Evolutionary conservation across 2,113 vertebrate genomes (phyloP).

Genomic region (Glaucomys volans): DNA sequence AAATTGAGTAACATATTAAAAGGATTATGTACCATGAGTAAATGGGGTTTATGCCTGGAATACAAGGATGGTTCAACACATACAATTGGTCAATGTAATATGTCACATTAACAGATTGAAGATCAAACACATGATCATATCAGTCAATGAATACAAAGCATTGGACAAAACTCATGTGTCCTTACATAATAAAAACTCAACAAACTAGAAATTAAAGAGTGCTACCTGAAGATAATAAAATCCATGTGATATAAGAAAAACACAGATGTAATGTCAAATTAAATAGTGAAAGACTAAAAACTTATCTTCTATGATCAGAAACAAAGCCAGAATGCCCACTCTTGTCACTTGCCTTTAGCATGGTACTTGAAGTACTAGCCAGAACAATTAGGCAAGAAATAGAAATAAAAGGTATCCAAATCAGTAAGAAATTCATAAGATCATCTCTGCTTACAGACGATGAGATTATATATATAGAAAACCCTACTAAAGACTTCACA

Average conservation of each 20-base stretch:
- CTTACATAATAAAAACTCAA: too few relatives aligned
- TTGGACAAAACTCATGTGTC: too few relatives aligned
- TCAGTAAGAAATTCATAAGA: not conserved
- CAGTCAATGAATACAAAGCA: too few relatives aligned
- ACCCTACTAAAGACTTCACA: not conserved
- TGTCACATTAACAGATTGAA: not conserved
- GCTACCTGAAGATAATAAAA: too few relatives aligned
- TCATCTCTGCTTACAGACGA: not conserved
- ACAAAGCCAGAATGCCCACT: not conserved
- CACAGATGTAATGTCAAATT: too few relatives aligned
- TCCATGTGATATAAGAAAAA: too few relatives aligned
- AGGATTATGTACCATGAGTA: not conserved
- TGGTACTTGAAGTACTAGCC: not conserved
- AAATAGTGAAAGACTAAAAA: too few relatives aligned
- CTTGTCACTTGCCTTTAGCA: not conserved
- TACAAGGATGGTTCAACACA: not conserved
- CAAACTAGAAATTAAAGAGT: too few relatives aligned
- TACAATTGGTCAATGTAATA: not conserved
- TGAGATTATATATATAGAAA: not conserved
- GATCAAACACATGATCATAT: not conserved
- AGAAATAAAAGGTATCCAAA: not conserved
- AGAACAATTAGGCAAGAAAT: conserved; percentile 19
- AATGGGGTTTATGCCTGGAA: conserved; percentile 18
- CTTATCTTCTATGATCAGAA: not conserved
- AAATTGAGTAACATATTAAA: not conserved